Conservation (phyloP, 2,888 invertebrate species). For the Penaeus monodon region DNA sequence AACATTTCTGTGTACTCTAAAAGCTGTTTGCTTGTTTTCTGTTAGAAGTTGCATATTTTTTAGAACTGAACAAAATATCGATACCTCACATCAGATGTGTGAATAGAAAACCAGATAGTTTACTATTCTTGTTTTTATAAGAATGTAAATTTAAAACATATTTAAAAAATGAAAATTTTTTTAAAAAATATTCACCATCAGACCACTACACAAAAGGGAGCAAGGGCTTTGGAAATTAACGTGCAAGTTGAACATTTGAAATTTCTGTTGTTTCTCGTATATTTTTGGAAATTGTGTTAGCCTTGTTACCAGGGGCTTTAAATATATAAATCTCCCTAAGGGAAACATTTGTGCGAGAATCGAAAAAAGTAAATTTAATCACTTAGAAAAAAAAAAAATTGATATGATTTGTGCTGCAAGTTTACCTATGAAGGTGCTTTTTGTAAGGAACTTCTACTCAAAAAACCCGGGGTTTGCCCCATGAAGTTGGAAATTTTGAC, state of each 20-base stretch:
- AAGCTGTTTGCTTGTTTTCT: conserved; percentile 57
- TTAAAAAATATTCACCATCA: conserved; percentile 39
- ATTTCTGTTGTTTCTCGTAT: conserved; percentile 60
- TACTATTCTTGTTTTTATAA: no score
- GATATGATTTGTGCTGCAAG: conserved; percentile 17
- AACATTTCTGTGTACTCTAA: conserved; percentile 59
- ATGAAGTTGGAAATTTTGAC: conserved; percentile 1
- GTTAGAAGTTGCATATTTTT: conserved; percentile 47
- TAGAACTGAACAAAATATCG: neutral
- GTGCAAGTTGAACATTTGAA: conserved; percentile 41
- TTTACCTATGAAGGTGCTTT: conserved; percentile 1
- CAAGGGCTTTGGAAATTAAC: conserved; percentile 20
- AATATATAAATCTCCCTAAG: conserved; percentile 57
- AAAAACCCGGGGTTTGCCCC: conserved; percentile 14
- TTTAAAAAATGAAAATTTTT: no score
- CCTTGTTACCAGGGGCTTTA: conserved; percentile 57
- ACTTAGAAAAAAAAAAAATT: conserved; percentile 18
- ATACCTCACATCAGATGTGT: neutral
- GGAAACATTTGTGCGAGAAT: conserved; percentile 45
- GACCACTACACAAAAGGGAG: neutral
- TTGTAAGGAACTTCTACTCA: neutral
- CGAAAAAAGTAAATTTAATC: conserved; percentile 25
- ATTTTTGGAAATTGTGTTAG: conserved; percentile 60
- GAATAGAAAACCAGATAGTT: no score
- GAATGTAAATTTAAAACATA: no score